Evolutionary conservation across 2,888 invertebrate species (phyloP).

Genomic region (Mimas tiliae): DNA sequence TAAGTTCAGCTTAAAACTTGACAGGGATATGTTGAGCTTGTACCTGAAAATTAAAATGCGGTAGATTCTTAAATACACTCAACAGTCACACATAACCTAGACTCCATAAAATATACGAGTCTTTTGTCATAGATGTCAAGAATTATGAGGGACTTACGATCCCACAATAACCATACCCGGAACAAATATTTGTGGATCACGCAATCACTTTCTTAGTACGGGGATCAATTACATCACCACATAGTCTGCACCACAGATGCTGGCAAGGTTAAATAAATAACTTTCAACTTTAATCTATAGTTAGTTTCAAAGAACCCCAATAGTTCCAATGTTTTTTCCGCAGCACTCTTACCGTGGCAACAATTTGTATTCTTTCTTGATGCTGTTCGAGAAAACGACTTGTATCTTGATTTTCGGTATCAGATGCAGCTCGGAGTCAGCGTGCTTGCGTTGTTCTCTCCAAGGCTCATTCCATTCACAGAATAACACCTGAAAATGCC

Average conservation of each 20-base stretch:
- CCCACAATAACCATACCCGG: too few species aligned
- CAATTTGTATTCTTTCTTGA: slow-evolving; percentile 88
- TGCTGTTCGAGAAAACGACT: slow-evolving; percentile 89
- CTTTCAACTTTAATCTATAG: too few species aligned
- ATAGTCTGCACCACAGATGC: too few species aligned
- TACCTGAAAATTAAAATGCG: slow-evolving; percentile 77
- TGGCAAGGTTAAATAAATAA: too few species aligned
- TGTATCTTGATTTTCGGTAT: slow-evolving; percentile 88
- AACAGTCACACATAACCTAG: neutral
- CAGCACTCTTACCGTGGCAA: slow-evolving; percentile 82
- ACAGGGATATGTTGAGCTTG: slow-evolving; percentile 90
- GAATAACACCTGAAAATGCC: slow-evolving; percentile 71
- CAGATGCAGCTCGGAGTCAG: slow-evolving; percentile 90
- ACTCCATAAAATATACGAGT: too few species aligned
- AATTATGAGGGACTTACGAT: too few species aligned
- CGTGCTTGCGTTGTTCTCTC: slow-evolving; percentile 88
- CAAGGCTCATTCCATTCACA: slow-evolving; percentile 88
- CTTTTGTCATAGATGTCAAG: too few species aligned
- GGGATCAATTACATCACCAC: too few species aligned
- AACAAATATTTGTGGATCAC: too few species aligned
- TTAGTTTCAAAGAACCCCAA: too few species aligned
- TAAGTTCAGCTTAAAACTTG: slow-evolving; percentile 89
- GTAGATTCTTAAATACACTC: neutral
- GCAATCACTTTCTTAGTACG: too few species aligned
- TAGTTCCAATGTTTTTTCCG: neutral